phyloP scores from a whole-genome alignment of 2,113 vertebrate genomes.

The Sus scrofa region DNA sequence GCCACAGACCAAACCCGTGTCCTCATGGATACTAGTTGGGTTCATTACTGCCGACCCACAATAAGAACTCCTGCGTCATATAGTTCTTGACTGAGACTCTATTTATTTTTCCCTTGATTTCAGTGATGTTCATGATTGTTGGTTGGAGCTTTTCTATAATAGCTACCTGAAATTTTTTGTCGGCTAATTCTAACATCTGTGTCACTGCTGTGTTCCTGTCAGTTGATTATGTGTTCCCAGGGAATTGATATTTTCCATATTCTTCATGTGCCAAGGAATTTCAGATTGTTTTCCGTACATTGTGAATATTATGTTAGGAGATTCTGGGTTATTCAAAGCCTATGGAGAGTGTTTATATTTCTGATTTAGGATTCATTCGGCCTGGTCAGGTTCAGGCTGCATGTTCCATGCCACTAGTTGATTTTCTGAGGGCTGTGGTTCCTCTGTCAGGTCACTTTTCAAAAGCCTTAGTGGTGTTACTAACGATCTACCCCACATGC shows the following conservation, averaged over 20 bases:
- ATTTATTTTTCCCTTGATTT: not conserved
- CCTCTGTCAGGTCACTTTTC: not conserved
- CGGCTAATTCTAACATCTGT: not conserved
- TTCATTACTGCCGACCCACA: no score
- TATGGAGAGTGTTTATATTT: not conserved
- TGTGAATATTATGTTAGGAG: not conserved
- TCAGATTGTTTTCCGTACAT: not conserved
- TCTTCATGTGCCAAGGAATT: not conserved
- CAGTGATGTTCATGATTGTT: not conserved
- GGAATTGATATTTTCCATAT: not conserved
- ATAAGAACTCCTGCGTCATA: not conserved
- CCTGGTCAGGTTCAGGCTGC: not conserved
- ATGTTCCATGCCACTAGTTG: not conserved
- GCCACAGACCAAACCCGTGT: no score
- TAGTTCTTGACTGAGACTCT: slow-evolving; percentile 12
- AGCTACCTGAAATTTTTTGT: not conserved
- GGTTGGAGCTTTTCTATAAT: not conserved
- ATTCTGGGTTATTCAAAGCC: not conserved
- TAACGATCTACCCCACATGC: not conserved
- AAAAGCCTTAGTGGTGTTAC: not conserved
- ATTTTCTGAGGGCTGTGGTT: not conserved
- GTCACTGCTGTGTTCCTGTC: not conserved
- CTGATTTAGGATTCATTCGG: not conserved
- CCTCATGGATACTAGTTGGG: no score
- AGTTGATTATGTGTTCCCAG: not conserved